These are phyloP conservation scores for Agrypnus murinus DNA, from an alignment of 2,888 invertebrate species.

Conservation along the genomic window DNA sequence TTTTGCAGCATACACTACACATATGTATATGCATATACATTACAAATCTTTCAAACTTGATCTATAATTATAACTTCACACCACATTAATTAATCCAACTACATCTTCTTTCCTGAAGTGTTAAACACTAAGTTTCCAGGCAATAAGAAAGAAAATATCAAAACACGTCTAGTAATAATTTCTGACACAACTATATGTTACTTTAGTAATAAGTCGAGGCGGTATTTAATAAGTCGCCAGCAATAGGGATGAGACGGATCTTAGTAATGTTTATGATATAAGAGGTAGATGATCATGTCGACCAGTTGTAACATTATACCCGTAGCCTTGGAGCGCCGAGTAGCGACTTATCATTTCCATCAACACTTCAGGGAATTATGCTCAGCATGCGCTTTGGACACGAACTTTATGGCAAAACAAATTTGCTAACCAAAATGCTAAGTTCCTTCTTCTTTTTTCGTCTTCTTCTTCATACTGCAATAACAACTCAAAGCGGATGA, in stretches of 20 bases:
- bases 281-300: conserved; percentile 54
- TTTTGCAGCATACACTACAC: too few species aligned
- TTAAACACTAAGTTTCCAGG: background rate
- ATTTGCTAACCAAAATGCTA: conserved; percentile 34
- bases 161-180: conserved; percentile 21
- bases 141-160: conserved; percentile 16
- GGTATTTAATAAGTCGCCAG: conserved; percentile 31
- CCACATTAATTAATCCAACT: background rate
- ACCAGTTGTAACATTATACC: conserved; percentile 56
- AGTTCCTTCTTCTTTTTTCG: conserved; percentile 13
- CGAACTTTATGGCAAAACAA: conserved; percentile 45
- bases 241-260: conserved; percentile 31
- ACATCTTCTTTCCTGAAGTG: background rate
- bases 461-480: background rate
- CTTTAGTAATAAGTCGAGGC: conserved; percentile 27
- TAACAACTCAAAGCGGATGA: conserved; percentile 6
- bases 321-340: conserved; percentile 47
- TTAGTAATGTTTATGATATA: conserved; percentile 42
- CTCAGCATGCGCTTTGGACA: conserved; percentile 31
- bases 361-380: conserved; percentile 52
- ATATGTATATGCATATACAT: too few species aligned
- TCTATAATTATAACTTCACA: background rate
- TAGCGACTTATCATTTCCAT: conserved; percentile 57
- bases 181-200: conserved; percentile 5
- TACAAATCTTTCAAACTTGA: background rate